These are phyloP conservation scores for Melopsittacus undulatus DNA, from an alignment of 2,797 vertebrate genomes.

Conservation along the genomic window DNA sequence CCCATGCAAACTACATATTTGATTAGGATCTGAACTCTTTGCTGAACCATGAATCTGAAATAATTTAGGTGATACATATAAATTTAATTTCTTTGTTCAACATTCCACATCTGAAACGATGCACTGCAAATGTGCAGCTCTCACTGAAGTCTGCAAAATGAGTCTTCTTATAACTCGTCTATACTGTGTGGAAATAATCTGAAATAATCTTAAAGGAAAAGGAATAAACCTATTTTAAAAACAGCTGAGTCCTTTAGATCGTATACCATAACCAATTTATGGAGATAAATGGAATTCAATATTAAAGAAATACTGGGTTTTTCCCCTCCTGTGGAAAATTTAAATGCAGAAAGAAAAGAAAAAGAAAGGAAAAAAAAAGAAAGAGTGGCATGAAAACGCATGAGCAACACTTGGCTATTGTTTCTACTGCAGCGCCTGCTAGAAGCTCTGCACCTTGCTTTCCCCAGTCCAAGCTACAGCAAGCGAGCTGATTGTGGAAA, in stretches of 20 bases:
- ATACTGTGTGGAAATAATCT: conserved; percentile 79
- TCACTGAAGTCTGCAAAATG: conserved; percentile 73
- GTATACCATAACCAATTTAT: conserved; percentile 81
- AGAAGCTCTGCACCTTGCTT: not conserved
- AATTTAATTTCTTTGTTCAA: conserved; percentile 84
- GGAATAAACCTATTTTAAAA: conserved; percentile 81
- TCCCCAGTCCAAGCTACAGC: not conserved
- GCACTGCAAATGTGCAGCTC: conserved; percentile 72
- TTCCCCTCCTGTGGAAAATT: conserved; percentile 70
- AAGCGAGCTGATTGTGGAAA: conserved; percentile 38
- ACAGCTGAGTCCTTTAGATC: conserved; percentile 81
- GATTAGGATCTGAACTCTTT: conserved; percentile 80
- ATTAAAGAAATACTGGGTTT: conserved; percentile 76
- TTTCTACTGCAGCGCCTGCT: not conserved
- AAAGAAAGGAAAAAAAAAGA: not conserved
- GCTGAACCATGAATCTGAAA: conserved; percentile 81
- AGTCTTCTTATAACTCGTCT: conserved; percentile 74
- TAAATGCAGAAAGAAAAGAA: conserved; percentile 63
- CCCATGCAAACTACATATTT: conserved; percentile 79
- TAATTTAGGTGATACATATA: conserved; percentile 81
- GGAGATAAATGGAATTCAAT: conserved; percentile 79
- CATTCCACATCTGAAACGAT: conserved; percentile 73
- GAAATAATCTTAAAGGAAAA: conserved; percentile 75
- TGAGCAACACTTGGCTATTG: not conserved
- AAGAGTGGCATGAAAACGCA: not conserved